Evolutionary conservation across 2,888 invertebrate genomes (phyloP).

Genomic region (Troides aeacus): DNA sequence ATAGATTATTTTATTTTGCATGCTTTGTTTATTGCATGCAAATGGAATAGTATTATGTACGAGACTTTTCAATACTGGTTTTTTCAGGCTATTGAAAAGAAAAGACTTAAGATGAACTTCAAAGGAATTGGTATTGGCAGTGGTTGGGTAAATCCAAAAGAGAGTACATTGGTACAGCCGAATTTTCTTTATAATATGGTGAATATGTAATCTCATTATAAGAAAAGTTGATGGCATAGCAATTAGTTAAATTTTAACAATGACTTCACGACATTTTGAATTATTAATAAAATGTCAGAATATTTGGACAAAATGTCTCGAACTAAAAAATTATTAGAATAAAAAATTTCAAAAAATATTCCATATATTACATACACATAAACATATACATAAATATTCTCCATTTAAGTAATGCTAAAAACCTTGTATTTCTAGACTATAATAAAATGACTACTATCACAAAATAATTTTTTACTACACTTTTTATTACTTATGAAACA

Average conservation of each 20-base stretch:
- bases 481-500: no score
- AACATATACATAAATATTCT: no score
- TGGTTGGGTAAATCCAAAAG: conserved; percentile 69
- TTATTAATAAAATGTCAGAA: background rate
- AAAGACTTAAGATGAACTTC: conserved; percentile 65
- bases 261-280: background rate
- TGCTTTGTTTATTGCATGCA: conserved; percentile 16
- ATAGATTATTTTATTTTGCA: conserved; percentile 28
- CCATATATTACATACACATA: no score
- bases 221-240: background rate
- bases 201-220: conserved; percentile 12
- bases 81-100: conserved; percentile 64
- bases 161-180: conserved; percentile 58
- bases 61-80: conserved; percentile 2
- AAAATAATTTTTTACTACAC: no score
- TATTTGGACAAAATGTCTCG: no score
- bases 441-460: no score
- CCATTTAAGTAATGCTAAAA: no score
- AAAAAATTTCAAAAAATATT: no score
- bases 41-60: background rate
- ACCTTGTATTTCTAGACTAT: no score
- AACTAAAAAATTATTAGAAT: no score
- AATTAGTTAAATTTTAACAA: background rate
- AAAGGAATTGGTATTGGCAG: conserved; percentile 72
- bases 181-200: conserved; percentile 62